Base-by-base conservation (phyloP, 2,888 invertebrate genomes). In the Oscheius sp. region DNA sequence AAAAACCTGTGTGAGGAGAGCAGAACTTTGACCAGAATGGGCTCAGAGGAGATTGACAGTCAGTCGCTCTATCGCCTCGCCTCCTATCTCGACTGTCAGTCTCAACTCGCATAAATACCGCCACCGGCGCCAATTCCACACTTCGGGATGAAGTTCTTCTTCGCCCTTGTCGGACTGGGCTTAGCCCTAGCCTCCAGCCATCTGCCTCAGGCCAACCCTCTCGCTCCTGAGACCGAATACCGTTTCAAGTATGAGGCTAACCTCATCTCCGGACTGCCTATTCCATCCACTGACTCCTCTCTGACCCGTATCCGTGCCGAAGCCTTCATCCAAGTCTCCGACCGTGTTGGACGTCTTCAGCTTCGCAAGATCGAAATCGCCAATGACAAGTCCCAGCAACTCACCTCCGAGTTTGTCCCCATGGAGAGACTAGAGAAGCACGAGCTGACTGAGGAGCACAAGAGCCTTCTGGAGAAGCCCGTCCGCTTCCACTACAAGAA, bases 401-500 rank as follows among this genome's bases (percentile, higher is more conserved):
- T 25, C 52, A n/a, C 49, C 23, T 45, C 18, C 27, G 52, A 25
- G 2, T 16, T 52, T 16, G 55, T 69, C 9, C 58, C 70, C n/a
- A 55, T 70, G 29, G 72, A 72, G 9, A 9, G 18, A 1, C 63
- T 85, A 73, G 84, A 86, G 73, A 58, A 77, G 46, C 78, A 76
- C 18, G 72, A 75, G 29, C 49, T 84, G n/a, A 66, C 69, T 12
- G 52, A 63, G 2, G 79, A 84, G 70, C 74, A 83, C 74, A 61
- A 76, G 69, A 53, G 75, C 46, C 59, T 77, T 53, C 80, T 86
- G 18, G 55, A 77, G 69, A 76, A 75, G 53, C 84, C 85, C 73
- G 75, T 86, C 61, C 80, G 85, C 61, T 82, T 85, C 79, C 78
- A 76, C 61, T 73, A 81, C 76, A 74, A 74, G 68, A 76, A 83